Evolutionary conservation across 2,888 invertebrate species (phyloP), one percentile per base, ranked within the genome.

Genomic region (Cenopis cana): DNA sequence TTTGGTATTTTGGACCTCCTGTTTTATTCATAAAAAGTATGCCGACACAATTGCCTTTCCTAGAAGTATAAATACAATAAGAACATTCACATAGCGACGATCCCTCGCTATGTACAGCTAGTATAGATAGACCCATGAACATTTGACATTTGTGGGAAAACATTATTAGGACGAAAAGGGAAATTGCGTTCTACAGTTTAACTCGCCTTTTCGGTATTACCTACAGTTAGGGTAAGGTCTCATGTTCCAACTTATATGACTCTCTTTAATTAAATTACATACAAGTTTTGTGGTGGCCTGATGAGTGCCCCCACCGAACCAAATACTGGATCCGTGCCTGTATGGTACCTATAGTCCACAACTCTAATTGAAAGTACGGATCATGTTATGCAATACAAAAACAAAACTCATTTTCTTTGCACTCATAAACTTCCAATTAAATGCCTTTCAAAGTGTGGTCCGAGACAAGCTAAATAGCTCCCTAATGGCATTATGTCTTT

Each of bases 401-500:
- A 38, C 20, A n/a, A 64, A 38, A 52, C n/a, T 17, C 33, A 36
- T 67, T 67, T 67, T 67, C 36, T 67, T 64, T 52, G 64, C 52
- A 64, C 38, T 64, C 52, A 60, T 68, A 33, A 54, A 41, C 46
- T 50, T 41, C 60, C 60, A 60, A 60, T 68, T 29, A 68, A 68
- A 57, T 38, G 52, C 41, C 50, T 29, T 60, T 68, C 14, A 17
- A 52, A 46, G 41, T 60, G 36, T 50, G 54, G 20, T 52, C 52
- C 20, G 10, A 38, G 14, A 38, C 52, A 38, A 20, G 18, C 18
- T 38, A 14, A 62, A 50, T 18, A 38, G 36, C 36, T 20, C 20
- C 24, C 14, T 20, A 52, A 52, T 20, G 18, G 14, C 52, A 10
- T n/a, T 54, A 38, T 38, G 24, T 38, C 52, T 20, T 38, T 14